A percentile compares a stretch with the other conserved stretches of the same genome.
Conservation (phyloP, 1,140 invertebrate genomes). For the Triops cancriformis region DNA sequence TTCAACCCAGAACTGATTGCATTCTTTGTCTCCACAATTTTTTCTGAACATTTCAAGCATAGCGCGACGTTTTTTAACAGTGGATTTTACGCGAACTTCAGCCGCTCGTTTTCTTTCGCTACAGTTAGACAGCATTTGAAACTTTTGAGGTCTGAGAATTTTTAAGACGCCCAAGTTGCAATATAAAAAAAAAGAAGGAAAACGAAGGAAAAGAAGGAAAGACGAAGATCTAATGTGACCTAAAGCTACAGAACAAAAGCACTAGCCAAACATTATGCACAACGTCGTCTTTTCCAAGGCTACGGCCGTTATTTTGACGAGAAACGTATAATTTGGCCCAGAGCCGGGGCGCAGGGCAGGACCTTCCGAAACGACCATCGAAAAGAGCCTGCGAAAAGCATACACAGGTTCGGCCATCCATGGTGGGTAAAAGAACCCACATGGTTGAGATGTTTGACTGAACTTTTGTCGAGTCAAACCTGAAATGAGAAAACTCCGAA, state of each 20-base stretch:
- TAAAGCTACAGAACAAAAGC: neutral
- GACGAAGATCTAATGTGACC: neutral
- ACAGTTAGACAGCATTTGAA: neutral
- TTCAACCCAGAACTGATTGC: no score
- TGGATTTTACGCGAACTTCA: no score
- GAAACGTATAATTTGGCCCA: conserved; percentile 13
- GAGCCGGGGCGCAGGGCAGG: conserved; percentile 6
- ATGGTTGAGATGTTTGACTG: neutral
- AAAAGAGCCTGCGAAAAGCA: neutral
- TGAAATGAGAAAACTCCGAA: no score
- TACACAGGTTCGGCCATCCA: neutral
- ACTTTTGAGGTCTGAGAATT: neutral
- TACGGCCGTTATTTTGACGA: conserved; percentile 13
- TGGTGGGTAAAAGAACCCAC: neutral
- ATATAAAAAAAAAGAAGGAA: neutral
- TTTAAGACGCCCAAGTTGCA: neutral
- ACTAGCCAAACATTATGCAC: conserved; percentile 5
- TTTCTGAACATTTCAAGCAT: no score
- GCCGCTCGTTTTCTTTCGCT: neutral
- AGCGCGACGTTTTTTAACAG: no score
- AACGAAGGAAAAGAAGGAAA: neutral
- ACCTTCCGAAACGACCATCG: neutral
- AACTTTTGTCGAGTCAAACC: no score
- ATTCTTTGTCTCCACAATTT: no score
- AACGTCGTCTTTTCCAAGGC: conserved; percentile 8